Evolutionary conservation across 2,888 invertebrate genomes (phyloP).

Genomic region (Eutolmus rufibarbis): DNA sequence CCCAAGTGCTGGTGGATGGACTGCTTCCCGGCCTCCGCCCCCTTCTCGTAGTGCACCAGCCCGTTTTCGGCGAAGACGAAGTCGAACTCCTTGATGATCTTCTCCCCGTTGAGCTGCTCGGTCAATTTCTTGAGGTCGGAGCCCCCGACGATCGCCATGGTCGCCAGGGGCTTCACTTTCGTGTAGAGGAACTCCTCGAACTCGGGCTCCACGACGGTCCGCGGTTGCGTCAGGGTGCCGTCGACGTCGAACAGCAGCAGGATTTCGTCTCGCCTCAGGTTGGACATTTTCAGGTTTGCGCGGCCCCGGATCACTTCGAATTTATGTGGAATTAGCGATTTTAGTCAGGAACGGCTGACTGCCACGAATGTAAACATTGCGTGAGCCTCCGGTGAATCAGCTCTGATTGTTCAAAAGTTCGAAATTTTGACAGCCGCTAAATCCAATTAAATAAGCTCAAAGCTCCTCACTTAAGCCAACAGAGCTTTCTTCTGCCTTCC

Average conservation of each 20-base stretch:
- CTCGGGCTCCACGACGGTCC: constrained; percentile 74
- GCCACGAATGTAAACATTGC: not conserved
- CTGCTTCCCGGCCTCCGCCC: constrained; percentile 69
- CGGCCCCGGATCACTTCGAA: not conserved
- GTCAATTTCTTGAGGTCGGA: constrained; percentile 88
- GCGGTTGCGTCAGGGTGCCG: constrained; percentile 86
- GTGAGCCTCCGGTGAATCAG: not conserved
- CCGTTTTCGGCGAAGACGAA: constrained; percentile 96
- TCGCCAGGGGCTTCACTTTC: constrained; percentile 70
- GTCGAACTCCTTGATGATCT: constrained; percentile 75
- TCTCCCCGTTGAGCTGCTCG: constrained; percentile 82
- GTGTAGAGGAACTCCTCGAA: constrained; percentile 75
- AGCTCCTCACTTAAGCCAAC: not conserved
- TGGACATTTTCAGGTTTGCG: not conserved
- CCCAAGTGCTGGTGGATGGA: constrained; percentile 78
- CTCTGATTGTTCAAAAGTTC: not conserved
- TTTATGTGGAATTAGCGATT: not conserved
- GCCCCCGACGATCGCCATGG: constrained; percentile 88
- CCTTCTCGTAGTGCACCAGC: constrained; percentile 79
- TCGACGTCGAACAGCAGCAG: constrained; percentile 91
- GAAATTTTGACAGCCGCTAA: not conserved
- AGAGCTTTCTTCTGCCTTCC: not conserved
- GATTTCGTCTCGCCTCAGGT: constrained; percentile 60
- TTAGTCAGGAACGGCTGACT: not conserved
- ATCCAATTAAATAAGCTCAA: not conserved